A percentile compares a stretch with the other conserved stretches of the same genome.
These are phyloP conservation scores for Uloborus plumipes DNA, from an alignment of 2,888 invertebrate genomes.

Conservation along the genomic window DNA sequence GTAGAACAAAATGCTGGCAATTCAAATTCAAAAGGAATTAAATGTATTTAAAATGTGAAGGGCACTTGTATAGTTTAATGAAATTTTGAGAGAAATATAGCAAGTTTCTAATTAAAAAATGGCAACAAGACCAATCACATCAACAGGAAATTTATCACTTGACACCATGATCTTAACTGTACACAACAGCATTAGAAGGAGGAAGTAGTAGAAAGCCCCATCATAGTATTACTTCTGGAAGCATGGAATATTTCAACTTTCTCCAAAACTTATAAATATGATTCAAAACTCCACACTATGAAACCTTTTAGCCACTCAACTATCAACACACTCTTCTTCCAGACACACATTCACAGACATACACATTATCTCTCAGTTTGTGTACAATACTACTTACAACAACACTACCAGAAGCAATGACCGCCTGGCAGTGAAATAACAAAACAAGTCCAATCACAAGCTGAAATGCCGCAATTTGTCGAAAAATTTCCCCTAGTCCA, in stretches of 20 bases:
- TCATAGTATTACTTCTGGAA: constrained; percentile 47
- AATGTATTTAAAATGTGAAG: too few species aligned
- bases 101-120: too few species aligned
- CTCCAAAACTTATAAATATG: constrained; percentile 47
- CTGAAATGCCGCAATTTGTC: constrained; percentile 35
- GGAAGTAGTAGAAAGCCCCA: constrained; percentile 21
- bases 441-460: constrained; percentile 59
- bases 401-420: constrained; percentile 29
- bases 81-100: too few species aligned
- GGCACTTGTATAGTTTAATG: too few species aligned
- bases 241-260: constrained; percentile 56
- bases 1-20: too few species aligned
- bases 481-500: constrained; percentile 37
- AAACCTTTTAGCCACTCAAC: constrained; percentile 12
- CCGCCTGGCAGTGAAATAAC: constrained; percentile 44
- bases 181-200: constrained; percentile 55
- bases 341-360: constrained; percentile 32
- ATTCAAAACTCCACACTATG: constrained; percentile 35
- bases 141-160: neutral
- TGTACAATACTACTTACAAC: constrained; percentile 58
- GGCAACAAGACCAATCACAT: too few species aligned
- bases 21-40: too few species aligned
- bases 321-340: constrained; percentile 24
- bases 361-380: constrained; percentile 16
- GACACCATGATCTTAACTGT: constrained; percentile 43